Percentiles rank a stretch among this genome's conserved stretches.
These are phyloP conservation scores for Trypoxylus dichotomus DNA, from an alignment of 1,140 invertebrate species.

Conservation along the genomic window DNA sequence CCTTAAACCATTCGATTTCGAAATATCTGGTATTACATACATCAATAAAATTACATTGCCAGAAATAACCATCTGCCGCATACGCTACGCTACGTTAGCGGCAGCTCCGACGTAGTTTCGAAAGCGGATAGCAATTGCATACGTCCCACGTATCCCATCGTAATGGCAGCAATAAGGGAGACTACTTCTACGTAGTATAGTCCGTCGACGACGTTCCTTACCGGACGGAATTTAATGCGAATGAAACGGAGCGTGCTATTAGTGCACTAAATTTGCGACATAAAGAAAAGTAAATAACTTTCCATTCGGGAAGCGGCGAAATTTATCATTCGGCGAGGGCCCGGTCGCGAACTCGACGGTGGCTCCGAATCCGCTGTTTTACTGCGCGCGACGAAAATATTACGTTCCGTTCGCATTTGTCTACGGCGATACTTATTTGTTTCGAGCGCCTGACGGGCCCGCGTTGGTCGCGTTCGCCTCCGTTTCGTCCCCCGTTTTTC, in stretches of 20 bases:
- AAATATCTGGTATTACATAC: constrained; percentile 22
- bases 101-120: neutral
- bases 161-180: too few relatives aligned
- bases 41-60: constrained; percentile 14
- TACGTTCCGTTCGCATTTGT: too few relatives aligned
- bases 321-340: constrained; percentile 5
- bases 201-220: neutral
- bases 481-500: too few relatives aligned
- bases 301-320: constrained; percentile 17
- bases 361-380: too few relatives aligned
- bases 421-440: too few relatives aligned
- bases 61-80: constrained; percentile 5
- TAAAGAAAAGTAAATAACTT: constrained; percentile 26
- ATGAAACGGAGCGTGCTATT: constrained; percentile 19
- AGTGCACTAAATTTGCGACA: constrained; percentile 23
- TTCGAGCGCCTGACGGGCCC: too few relatives aligned
- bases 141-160: neutral
- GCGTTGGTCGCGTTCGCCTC: too few relatives aligned
- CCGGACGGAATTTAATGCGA: constrained; percentile 9
- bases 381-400: too few relatives aligned
- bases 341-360: too few relatives aligned
- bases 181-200: neutral
- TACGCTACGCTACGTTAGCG: neutral
- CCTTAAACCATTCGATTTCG: neutral
- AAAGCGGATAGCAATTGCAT: neutral